phyloP scores from a whole-genome alignment of 1,140 invertebrate genomes.

The Drosophila lacteicornis region DNA sequence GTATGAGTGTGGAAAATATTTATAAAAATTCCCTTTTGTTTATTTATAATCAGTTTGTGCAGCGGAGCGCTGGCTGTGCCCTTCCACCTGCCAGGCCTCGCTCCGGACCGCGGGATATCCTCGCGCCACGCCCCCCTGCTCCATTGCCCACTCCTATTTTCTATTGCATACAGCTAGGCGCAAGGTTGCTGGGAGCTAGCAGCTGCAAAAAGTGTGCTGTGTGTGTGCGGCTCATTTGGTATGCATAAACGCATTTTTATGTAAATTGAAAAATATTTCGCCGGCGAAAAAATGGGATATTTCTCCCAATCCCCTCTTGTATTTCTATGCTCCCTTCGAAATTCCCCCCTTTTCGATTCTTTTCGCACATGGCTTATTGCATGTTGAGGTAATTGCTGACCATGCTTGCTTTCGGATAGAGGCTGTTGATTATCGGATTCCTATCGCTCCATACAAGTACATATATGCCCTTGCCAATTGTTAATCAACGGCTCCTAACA shows the following conservation, averaged over 20 bases:
- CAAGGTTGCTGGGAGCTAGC: constrained; percentile 36
- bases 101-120: constrained; percentile 22
- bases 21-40: constrained; percentile 73
- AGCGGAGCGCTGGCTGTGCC: constrained; percentile 53
- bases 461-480: constrained; percentile 9
- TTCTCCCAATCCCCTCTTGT: not conserved
- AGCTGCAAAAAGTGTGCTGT: constrained; percentile 21
- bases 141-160: constrained; percentile 4
- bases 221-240: constrained; percentile 60
- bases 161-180: constrained; percentile 66
- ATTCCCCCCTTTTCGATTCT: constrained; percentile 7
- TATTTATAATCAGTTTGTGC: constrained; percentile 83
- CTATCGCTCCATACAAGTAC: not conserved
- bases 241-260: constrained; percentile 82
- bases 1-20: constrained; percentile 60
- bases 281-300: constrained; percentile 41
- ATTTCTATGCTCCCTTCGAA: not conserved
- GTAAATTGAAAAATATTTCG: constrained; percentile 80
- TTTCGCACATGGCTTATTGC: constrained; percentile 25
- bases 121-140: constrained; percentile 11
- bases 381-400: constrained; percentile 48
- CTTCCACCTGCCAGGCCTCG: constrained; percentile 16
- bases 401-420: constrained; percentile 7
- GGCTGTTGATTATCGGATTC: not conserved
- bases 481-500: constrained; percentile 18